A percentile compares a stretch with the other conserved stretches of the same genome.
These are phyloP conservation scores for Pseudorhombus dupliciocellatus DNA, from an alignment of 2,113 vertebrate genomes.

Conservation along the genomic window DNA sequence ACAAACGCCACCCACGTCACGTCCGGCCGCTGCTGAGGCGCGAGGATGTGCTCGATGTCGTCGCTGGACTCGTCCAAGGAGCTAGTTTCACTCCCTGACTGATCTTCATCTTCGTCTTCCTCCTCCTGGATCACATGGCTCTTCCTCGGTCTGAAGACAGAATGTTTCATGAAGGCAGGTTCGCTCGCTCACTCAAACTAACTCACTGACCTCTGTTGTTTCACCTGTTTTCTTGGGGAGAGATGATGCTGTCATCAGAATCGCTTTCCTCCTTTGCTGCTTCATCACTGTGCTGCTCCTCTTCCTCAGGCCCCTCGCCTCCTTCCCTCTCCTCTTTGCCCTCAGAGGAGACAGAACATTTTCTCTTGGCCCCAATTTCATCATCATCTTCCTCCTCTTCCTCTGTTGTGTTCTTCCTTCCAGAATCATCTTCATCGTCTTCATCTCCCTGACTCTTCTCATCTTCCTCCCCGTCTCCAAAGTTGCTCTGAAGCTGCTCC, in stretches of 20 bases:
- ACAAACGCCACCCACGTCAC: no score
- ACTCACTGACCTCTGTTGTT: fast-evolving
- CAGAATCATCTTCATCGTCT: slow-evolving; percentile 20
- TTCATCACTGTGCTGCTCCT: slow-evolving; percentile 17
- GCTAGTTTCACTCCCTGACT: slow-evolving; percentile 30
- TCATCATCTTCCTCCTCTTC: neutral
- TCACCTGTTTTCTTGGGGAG: slow-evolving; percentile 58
- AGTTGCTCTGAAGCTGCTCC: neutral
- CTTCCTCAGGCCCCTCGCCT: slow-evolving; percentile 8
- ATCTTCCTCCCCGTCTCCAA: slow-evolving; percentile 1
- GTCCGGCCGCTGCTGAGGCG: slow-evolving; percentile 67
- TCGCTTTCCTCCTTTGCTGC: slow-evolving; percentile 53
- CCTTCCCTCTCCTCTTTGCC: slow-evolving; percentile 24
- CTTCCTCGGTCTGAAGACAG: slow-evolving; percentile 44
- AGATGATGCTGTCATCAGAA: slow-evolving; percentile 72
- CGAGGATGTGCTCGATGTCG: slow-evolving; percentile 76
- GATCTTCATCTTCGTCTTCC: slow-evolving; percentile 26
- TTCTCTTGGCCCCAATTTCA: slow-evolving; percentile 8
- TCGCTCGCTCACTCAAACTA: neutral
- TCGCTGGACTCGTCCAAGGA: slow-evolving; percentile 38
- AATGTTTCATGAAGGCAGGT: neutral
- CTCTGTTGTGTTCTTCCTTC: slow-evolving; percentile 3
- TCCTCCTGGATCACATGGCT: slow-evolving; percentile 33
- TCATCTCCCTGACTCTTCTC: slow-evolving; percentile 12
- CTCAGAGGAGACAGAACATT: slow-evolving; percentile 26